phyloP scores from a whole-genome alignment of 2,113 vertebrate species.

The Podocnemis expansa region DNA sequence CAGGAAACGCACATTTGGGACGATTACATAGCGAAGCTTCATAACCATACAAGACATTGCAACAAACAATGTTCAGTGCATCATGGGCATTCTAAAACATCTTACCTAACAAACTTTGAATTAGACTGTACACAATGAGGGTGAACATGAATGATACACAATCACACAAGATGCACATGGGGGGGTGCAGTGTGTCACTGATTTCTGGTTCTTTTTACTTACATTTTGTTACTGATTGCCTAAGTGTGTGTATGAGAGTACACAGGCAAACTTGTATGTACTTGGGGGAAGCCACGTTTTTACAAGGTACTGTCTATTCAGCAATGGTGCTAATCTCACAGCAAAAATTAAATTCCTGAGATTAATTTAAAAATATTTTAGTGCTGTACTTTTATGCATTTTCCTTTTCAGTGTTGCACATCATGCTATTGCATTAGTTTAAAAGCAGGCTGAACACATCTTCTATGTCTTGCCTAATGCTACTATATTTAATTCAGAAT shows the following conservation, averaged over 20 bases:
- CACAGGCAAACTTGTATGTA: constrained; percentile 55
- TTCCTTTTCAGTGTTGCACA: constrained; percentile 67
- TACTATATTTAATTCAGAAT: constrained; percentile 73
- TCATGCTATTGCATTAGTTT: constrained; percentile 52
- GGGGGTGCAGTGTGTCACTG: neutral
- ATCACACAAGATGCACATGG: too few species aligned
- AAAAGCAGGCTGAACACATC: constrained; percentile 53
- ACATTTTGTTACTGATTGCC: constrained; percentile 80
- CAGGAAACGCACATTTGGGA: too few species aligned
- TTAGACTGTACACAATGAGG: too few species aligned
- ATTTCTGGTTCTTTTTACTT: constrained; percentile 82
- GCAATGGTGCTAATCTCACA: constrained; percentile 84
- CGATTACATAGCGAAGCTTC: too few species aligned
- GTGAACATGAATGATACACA: too few species aligned
- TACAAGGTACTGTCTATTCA: constrained; percentile 71
- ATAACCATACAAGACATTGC: too few species aligned
- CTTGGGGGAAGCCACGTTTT: constrained; percentile 51
- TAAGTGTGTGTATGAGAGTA: constrained; percentile 73
- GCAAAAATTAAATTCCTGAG: constrained; percentile 60
- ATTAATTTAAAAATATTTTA: constrained; percentile 69
- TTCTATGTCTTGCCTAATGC: constrained; percentile 53
- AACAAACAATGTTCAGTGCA: too few species aligned
- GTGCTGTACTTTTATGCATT: constrained; percentile 61
- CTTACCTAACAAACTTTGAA: too few species aligned
- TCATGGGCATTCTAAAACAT: too few species aligned